phyloP scores from a whole-genome alignment of 2,888 invertebrate genomes.

The Melanostoma mellinum region DNA sequence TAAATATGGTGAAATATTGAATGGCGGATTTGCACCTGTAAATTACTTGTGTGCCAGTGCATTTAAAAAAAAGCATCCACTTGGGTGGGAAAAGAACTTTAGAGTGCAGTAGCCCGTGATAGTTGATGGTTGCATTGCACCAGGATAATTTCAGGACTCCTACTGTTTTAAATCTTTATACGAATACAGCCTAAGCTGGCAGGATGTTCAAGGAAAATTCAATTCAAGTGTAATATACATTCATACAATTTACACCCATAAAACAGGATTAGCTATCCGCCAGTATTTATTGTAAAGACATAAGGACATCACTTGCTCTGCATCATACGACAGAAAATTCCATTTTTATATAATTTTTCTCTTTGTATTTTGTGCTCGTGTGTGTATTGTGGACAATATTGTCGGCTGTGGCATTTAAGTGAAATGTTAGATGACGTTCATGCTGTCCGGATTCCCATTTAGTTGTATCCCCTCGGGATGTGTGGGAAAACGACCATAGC shows the following conservation, averaged over 20 bases:
- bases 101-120: slow-evolving; percentile 9
- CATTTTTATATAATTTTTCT: slow-evolving; percentile 5
- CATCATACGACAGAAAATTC: slow-evolving; percentile 2
- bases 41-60: slow-evolving; percentile 58
- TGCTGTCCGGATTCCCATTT: slow-evolving; percentile 33
- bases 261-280: slow-evolving; percentile 66
- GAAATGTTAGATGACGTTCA: slow-evolving; percentile 43
- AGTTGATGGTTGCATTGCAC: slow-evolving; percentile 30
- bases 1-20: slow-evolving; percentile 71
- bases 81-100: slow-evolving; percentile 30
- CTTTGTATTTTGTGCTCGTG: slow-evolving; percentile 3
- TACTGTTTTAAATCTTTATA: neutral
- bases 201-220: slow-evolving; percentile 62
- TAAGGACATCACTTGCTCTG: slow-evolving; percentile 41
- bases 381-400: slow-evolving; percentile 8
- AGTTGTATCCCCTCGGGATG: slow-evolving; percentile 13
- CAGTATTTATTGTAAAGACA: slow-evolving; percentile 44
- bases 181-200: neutral
- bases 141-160: neutral
- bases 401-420: slow-evolving; percentile 17
- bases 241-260: slow-evolving; percentile 72
- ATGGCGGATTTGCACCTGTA: slow-evolving; percentile 70
- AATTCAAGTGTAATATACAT: slow-evolving; percentile 70
- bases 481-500: slow-evolving; percentile 14
- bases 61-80: slow-evolving; percentile 42